Percentiles rank a stretch among this genome's conserved stretches.
Conservation (phyloP, 2,797 vertebrate species). For the Halcyon badia region DNA sequence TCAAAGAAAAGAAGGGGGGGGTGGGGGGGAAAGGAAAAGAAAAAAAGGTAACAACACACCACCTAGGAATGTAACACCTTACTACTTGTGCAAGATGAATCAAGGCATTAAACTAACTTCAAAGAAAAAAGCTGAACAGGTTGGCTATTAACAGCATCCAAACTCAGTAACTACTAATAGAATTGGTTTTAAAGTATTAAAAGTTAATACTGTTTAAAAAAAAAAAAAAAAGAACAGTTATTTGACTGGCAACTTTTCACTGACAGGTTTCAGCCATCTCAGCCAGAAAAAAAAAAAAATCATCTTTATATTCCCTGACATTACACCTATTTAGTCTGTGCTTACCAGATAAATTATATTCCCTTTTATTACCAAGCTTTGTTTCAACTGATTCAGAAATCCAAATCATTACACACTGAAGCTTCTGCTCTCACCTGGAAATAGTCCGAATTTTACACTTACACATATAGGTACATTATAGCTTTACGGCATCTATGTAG, state of each 20-base stretch:
- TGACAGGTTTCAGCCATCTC: background rate
- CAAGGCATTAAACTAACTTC: background rate
- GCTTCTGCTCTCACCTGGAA: background rate
- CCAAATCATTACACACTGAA: background rate
- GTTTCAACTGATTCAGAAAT: conserved; percentile 19
- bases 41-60: background rate
- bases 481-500: background rate
- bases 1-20: background rate
- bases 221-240: too few relatives aligned
- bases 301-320: background rate
- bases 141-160: background rate
- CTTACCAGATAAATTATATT: background rate
- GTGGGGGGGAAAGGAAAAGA: background rate
- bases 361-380: background rate
- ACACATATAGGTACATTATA: background rate
- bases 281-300: background rate
- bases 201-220: background rate
- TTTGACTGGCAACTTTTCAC: background rate
- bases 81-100: background rate
- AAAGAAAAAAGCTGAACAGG: background rate
- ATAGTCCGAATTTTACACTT: background rate
- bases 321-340: background rate
- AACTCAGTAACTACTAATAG: background rate
- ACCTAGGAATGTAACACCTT: background rate
- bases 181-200: background rate